A percentile compares a stretch with the other conserved stretches of the same genome.
Evolutionary conservation across 2,797 vertebrate species (phyloP).

Genomic region (Enteromius radiatus): DNA sequence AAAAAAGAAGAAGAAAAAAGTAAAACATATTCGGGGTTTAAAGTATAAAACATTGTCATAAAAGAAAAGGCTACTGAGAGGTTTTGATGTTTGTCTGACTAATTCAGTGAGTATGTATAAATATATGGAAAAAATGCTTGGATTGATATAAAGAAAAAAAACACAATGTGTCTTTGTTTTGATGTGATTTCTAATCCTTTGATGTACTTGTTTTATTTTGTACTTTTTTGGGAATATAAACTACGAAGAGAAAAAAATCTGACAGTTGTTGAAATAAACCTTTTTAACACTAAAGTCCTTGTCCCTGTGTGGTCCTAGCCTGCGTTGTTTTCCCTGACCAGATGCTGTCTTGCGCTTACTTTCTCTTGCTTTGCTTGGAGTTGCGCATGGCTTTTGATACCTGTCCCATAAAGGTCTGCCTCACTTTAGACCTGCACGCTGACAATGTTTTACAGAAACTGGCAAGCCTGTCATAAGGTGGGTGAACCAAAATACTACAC

Average conservation of each 20-base stretch:
- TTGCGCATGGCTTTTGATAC: constrained; percentile 33
- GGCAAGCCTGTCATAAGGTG: neutral
- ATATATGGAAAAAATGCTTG: constrained; percentile 80
- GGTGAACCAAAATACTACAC: constrained; percentile 10
- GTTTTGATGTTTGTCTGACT: constrained; percentile 86
- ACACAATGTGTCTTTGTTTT: constrained; percentile 84
- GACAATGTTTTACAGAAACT: neutral
- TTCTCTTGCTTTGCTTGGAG: constrained; percentile 12
- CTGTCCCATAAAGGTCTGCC: neutral
- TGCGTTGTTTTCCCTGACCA: constrained; percentile 38
- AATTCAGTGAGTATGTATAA: constrained; percentile 86
- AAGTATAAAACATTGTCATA: constrained; percentile 68
- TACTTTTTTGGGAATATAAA: constrained; percentile 92
- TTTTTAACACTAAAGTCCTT: constrained; percentile 83
- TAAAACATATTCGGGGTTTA: constrained; percentile 78
- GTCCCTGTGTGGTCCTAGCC: constrained; percentile 69
- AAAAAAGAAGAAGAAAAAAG: constrained; percentile 75
- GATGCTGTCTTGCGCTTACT: neutral
- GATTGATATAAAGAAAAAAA: constrained; percentile 80
- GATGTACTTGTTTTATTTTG: constrained; percentile 90
- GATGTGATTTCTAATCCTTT: constrained; percentile 95
- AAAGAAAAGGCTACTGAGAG: constrained; percentile 74
- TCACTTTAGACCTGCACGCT: constrained; percentile 10
- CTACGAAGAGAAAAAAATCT: constrained; percentile 78
- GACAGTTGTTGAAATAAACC: constrained; percentile 93